Evolutionary conservation across 2,888 invertebrate genomes (phyloP).

Genomic region (Cylindroiulus punctatus): DNA sequence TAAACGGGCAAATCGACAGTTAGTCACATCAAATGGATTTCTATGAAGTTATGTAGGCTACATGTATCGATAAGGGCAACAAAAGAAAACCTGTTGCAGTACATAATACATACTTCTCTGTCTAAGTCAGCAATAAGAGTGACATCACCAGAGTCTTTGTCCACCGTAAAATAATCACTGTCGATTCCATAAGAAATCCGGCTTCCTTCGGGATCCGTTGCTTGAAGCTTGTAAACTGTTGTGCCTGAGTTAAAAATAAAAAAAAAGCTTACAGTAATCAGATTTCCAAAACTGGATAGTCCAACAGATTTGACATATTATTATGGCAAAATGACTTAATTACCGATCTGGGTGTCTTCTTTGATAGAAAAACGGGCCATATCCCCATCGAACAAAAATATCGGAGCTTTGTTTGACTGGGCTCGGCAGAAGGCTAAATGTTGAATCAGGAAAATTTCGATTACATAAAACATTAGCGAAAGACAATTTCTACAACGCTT

Average conservation of each 20-base stretch:
- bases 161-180: conserved; percentile 83
- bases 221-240: conserved; percentile 60
- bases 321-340: conserved; percentile 71
- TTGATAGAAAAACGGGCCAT: conserved; percentile 79
- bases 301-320: background rate
- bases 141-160: conserved; percentile 78
- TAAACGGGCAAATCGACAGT: too few relatives aligned
- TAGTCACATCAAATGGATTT: too few relatives aligned
- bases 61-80: background rate
- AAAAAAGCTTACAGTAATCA: background rate
- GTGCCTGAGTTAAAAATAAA: conserved; percentile 67
- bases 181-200: conserved; percentile 80
- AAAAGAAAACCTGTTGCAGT: background rate
- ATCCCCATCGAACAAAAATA: conserved; percentile 80
- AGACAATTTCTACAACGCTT: background rate
- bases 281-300: background rate
- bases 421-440: conserved; percentile 44
- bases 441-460: background rate
- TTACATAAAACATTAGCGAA: too few relatives aligned
- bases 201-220: conserved; percentile 77
- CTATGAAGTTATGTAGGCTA: background rate
- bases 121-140: conserved; percentile 77
- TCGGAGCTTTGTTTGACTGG: conserved; percentile 61
- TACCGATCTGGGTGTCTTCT: conserved; percentile 79
- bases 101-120: conserved; percentile 75